Evolutionary conservation across 2,888 invertebrate genomes (phyloP).

Genomic region (Blastobasis adustella): DNA sequence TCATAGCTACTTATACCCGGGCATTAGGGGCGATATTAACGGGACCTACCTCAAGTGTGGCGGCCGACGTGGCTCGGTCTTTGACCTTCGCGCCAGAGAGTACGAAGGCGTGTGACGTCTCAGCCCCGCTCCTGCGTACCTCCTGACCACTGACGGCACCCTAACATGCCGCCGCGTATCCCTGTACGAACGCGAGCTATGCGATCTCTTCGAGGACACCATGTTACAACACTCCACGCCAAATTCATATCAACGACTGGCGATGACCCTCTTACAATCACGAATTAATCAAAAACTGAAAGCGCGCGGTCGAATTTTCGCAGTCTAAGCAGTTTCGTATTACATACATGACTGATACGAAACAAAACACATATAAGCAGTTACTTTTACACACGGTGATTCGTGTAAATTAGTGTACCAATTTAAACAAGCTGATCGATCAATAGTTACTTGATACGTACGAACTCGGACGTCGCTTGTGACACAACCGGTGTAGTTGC

Average conservation of each 20-base stretch:
- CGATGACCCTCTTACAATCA: neutral
- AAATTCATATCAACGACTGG: neutral
- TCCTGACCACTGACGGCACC: conserved; percentile 42
- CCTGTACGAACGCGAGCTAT: conserved; percentile 1
- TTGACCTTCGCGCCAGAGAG: conserved; percentile 50
- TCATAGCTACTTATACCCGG: conserved; percentile 17
- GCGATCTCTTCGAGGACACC: conserved; percentile 2
- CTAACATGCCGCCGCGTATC: conserved; percentile 31
- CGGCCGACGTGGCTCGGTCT: conserved; percentile 42
- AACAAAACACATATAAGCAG: conserved; percentile 15
- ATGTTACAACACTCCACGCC: neutral
- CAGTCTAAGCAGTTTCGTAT: conserved; percentile 6
- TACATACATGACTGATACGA: conserved; percentile 5
- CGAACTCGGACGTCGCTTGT: conserved; percentile 28
- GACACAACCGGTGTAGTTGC: conserved; percentile 33
- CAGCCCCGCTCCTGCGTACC: conserved; percentile 32
- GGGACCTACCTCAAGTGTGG: conserved; percentile 49
- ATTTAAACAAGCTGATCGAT: conserved; percentile 30
- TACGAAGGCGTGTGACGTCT: too few species aligned
- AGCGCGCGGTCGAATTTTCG: neutral
- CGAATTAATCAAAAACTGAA: conserved; percentile 2
- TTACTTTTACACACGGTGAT: conserved; percentile 28
- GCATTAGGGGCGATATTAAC: conserved; percentile 45
- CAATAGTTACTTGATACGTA: conserved; percentile 28
- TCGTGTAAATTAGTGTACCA: conserved; percentile 18